Base-by-base conservation (phyloP, 2,113 vertebrate genomes). In the Perca flavescens region DNA sequence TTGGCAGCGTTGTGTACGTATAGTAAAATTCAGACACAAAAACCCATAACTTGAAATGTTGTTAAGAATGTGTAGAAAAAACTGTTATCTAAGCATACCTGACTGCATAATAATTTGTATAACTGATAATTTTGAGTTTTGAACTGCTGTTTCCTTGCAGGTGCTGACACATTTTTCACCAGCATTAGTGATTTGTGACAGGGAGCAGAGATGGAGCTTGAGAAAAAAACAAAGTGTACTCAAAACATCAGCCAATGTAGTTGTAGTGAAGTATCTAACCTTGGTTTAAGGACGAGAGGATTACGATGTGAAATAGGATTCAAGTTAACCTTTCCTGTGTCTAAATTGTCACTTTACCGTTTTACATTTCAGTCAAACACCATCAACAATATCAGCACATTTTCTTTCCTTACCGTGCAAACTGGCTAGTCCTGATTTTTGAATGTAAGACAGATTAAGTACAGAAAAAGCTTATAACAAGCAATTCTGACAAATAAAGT, bases 11-110 rank as follows among this genome's bases (percentile, higher is more conserved):
- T 28, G 28, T 28, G 28, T 28, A 28, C 28, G 28, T 28, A 28
- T 0, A 28, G 28, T 28, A 28, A 61, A 34, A 65, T 50, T 79
- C 53, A 74, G 22, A 77, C 47, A 78, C 15, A 74, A 77, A 50
- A 77, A 62, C 16, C 21, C 21, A 68, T 49, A 54, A 47, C 25
- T 46, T 49, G 5, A 43, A 57, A 58, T n/a, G 16, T 31, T 68
- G 36, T 71, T 50, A 65, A 28, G 21, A 79, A 34, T 13, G n/a
- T 40, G 6, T 4, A 14, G 31, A 43, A 43, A 14, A 63, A 14
- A 21, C 2, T 34, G 28, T 53, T 74, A 61, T 46, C 28, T 17
- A 43, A 21, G 12, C 6, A 25, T 28, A 80, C 13, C 11, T 54
- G 34, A 53, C 47, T 66, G 5, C 21, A 61, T 25, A 68, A 57